Conservation (phyloP, 2,888 invertebrate species). For the Heliconius cydno region DNA sequence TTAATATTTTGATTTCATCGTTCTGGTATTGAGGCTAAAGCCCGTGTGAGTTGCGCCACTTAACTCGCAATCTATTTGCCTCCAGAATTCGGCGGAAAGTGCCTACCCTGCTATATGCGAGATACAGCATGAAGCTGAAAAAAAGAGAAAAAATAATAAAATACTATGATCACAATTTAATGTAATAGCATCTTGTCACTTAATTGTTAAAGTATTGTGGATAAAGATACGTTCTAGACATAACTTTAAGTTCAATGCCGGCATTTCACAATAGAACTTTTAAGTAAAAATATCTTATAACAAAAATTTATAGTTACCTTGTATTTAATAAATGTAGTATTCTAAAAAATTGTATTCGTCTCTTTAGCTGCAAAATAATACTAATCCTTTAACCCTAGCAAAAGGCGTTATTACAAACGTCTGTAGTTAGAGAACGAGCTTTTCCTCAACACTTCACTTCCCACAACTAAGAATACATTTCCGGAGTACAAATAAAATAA, state of each 20-base stretch:
- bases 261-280: background rate
- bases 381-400: background rate
- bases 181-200: no score
- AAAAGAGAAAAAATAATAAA: no score
- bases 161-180: no score
- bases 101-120: no score
- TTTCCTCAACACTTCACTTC: background rate
- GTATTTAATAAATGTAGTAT: background rate
- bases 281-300: no score
- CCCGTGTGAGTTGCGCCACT: no score
- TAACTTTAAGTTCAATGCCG: background rate
- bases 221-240: background rate
- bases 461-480: background rate
- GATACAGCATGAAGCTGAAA: no score
- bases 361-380: background rate
- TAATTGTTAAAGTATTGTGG: background rate
- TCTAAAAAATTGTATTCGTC: background rate
- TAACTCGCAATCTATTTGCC: no score
- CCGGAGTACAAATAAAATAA: constrained; percentile 17
- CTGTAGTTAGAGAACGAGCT: background rate
- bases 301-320: background rate
- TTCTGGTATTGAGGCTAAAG: no score
- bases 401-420: background rate
- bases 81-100: no score
- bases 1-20: no score